These are phyloP conservation scores for Willisornis vidua DNA, from an alignment of 2,113 vertebrate genomes.

Conservation along the genomic window DNA sequence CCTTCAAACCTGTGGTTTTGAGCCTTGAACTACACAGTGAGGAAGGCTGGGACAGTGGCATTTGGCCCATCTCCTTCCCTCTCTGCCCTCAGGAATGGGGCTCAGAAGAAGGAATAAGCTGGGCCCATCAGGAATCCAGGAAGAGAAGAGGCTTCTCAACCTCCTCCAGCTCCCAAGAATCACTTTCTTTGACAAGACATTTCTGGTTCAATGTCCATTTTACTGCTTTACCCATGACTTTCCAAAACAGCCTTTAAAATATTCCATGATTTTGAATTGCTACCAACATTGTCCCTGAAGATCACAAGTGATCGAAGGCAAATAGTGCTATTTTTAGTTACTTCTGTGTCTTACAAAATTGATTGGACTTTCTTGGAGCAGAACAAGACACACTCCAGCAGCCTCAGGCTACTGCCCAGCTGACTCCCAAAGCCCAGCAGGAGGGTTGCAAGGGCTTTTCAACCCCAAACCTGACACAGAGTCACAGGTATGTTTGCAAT, in stretches of 20 bases:
- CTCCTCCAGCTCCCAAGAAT: background rate
- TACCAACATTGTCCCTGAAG: background rate
- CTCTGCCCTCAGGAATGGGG: background rate
- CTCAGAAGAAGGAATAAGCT: background rate
- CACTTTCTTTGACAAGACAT: background rate
- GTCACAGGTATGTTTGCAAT: background rate
- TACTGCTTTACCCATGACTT: background rate
- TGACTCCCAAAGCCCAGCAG: background rate
- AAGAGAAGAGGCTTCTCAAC: background rate
- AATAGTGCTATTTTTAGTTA: background rate
- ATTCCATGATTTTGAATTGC: background rate
- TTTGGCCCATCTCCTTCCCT: background rate
- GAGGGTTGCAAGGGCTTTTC: background rate
- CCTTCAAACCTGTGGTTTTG: background rate
- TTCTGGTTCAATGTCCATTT: background rate
- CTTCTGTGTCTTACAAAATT: background rate
- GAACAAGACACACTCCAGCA: background rate
- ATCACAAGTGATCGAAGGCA: background rate
- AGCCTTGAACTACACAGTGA: too few species aligned
- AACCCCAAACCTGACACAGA: background rate
- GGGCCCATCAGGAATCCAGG: background rate
- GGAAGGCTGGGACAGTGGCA: background rate
- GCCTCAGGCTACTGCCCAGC: background rate
- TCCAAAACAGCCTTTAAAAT: background rate
- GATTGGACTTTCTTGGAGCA: background rate